phyloP scores from a whole-genome alignment of 2,888 invertebrate genomes.

The Branchellion lobata region DNA sequence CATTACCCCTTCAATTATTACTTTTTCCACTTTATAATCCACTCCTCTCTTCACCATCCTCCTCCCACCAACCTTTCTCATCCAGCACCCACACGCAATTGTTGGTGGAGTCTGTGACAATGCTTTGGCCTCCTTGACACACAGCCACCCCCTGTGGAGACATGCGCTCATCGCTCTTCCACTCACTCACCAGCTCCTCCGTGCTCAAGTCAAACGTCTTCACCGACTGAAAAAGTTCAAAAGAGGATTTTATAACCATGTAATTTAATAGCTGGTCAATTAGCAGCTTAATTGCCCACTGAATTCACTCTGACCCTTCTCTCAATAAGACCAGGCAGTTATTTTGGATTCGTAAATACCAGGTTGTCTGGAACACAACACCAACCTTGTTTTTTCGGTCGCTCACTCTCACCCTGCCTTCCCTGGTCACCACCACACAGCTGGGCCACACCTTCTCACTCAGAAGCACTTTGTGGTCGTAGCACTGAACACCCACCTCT shows the following conservation, averaged over 20 bases:
- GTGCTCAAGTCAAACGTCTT: conserved; percentile 47
- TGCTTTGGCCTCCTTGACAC: conserved; percentile 54
- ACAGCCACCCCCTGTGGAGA: conserved; percentile 56
- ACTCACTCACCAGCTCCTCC: conserved; percentile 42
- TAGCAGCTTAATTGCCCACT: not conserved
- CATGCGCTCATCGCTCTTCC: conserved; percentile 51
- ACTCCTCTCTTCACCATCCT: too few species aligned
- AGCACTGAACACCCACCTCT: not conserved
- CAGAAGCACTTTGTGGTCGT: conserved; percentile 17
- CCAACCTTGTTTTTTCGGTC: conserved; percentile 46
- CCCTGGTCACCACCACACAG: conserved; percentile 45
- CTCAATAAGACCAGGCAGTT: too few species aligned
- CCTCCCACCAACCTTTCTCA: not conserved
- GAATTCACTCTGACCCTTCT: too few species aligned
- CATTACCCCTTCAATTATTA: too few species aligned
- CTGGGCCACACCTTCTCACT: conserved; percentile 49
- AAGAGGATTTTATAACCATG: too few species aligned
- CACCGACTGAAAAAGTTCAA: conserved; percentile 37
- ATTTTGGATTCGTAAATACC: too few species aligned
- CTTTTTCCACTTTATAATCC: too few species aligned
- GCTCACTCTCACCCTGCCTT: conserved; percentile 46
- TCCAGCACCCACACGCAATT: conserved; percentile 51
- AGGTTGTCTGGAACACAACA: not conserved
- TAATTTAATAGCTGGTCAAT: not conserved
- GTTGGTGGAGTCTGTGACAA: conserved; percentile 57